Evolutionary conservation across 1,140 invertebrate species (phyloP).

Genomic region (Heterodera carotae): DNA sequence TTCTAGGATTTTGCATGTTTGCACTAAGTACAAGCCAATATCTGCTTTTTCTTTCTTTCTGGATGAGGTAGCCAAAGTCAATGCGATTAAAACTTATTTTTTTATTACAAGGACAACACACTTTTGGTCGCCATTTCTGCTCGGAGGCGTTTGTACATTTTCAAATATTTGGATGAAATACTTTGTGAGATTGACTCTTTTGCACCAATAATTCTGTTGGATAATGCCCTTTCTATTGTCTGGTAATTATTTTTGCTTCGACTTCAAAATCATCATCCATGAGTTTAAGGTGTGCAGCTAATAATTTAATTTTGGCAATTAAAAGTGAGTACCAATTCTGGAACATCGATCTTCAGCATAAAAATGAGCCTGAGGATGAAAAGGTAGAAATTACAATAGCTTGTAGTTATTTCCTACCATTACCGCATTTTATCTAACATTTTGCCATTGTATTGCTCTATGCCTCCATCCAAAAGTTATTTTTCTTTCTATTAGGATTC

Average conservation of each 20-base stretch:
- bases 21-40: conserved; percentile 45
- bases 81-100: too few species aligned
- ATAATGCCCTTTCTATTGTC: conserved; percentile 33
- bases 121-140: conserved; percentile 37
- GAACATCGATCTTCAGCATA: not conserved
- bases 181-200: conserved; percentile 16
- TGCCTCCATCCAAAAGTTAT: too few species aligned
- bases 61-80: conserved; percentile 36
- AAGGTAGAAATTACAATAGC: too few species aligned
- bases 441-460: too few species aligned
- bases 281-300: not conserved
- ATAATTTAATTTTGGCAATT: not conserved
- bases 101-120: conserved; percentile 20
- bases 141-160: conserved; percentile 38
- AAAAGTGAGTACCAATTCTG: not conserved
- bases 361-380: not conserved
- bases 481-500: too few species aligned
- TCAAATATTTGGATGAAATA: conserved; percentile 52
- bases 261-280: too few species aligned
- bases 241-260: conserved; percentile 32
- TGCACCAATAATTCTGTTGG: conserved; percentile 23
- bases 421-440: too few species aligned
- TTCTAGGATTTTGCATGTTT: conserved; percentile 27
- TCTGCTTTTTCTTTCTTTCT: conserved; percentile 42
- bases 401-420: too few species aligned